Evolutionary conservation across 2,888 invertebrate species (phyloP).

Genomic region (Coleophora flavipennella): DNA sequence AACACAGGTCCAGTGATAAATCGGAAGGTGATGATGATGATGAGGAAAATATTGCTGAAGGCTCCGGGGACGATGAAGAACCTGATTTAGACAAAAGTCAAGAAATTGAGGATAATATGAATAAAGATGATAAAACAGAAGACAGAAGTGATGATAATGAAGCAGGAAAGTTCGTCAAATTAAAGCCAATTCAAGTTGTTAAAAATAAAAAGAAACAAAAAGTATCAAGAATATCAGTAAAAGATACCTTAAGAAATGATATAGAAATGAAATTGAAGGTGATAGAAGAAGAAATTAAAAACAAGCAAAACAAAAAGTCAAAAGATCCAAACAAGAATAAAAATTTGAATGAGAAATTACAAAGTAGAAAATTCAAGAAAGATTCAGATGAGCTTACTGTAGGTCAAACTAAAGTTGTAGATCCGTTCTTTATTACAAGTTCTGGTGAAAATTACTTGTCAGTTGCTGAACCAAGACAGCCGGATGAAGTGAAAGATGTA

Average conservation of each 20-base stretch:
- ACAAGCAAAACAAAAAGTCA: conserved; percentile 28
- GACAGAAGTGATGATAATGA: conserved; percentile 8
- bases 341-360: conserved; percentile 49
- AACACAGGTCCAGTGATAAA: conserved; percentile 7
- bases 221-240: conserved; percentile 7
- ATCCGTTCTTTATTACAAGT: conserved; percentile 61
- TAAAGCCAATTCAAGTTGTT: background rate
- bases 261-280: conserved; percentile 4
- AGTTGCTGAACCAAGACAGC: conserved; percentile 51
- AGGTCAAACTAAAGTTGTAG: conserved; percentile 42
- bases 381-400: conserved; percentile 21
- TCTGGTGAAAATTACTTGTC: conserved; percentile 61
- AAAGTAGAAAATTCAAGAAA: conserved; percentile 45
- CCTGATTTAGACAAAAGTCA: conserved; percentile 3
- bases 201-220: conserved; percentile 2
- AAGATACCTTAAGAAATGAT: conserved; percentile 10
- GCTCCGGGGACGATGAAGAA: background rate
- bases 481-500: conserved; percentile 58
- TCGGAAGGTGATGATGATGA: conserved; percentile 10
- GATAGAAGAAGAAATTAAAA: conserved; percentile 6
- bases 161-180: conserved; percentile 9
- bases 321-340: conserved; percentile 49
- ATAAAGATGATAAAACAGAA: conserved; percentile 10
- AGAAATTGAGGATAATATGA: conserved; percentile 5
- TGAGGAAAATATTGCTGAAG: conserved; percentile 12